Percentiles rank a stretch among this genome's conserved stretches.
phyloP scores from a whole-genome alignment of 2,797 vertebrate genomes.

The Hozukius guyotensis region DNA sequence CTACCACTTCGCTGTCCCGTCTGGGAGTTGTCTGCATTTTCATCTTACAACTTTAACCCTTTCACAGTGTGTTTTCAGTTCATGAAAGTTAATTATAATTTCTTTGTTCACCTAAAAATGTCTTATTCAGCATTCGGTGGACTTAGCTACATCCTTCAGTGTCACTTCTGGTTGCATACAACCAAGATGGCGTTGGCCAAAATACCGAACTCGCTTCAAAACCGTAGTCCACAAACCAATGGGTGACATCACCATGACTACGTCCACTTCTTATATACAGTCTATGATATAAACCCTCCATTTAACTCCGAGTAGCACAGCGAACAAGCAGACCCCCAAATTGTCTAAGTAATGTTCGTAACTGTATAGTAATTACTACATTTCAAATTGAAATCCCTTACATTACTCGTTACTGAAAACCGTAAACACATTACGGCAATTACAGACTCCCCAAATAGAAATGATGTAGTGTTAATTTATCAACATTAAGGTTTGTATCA shows the following conservation, averaged over 20 bases:
- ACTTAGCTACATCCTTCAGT: no score
- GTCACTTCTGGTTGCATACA: no score
- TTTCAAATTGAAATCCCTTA: background rate
- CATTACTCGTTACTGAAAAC: background rate
- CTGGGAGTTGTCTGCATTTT: no score
- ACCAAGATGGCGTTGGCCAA: fast-evolving
- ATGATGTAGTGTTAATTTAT: background rate
- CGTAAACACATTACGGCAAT: background rate
- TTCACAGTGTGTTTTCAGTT: no score
- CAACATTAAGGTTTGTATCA: background rate
- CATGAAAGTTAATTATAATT: no score
- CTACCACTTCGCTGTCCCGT: fast-evolving
- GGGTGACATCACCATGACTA: no score
- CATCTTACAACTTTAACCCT: no score
- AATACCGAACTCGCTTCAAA: no score
- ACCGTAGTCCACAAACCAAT: no score
- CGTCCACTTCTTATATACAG: no score
- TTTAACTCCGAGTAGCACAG: background rate
- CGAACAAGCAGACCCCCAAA: background rate
- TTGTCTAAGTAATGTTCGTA: background rate
- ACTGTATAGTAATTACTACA: background rate
- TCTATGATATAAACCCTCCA: background rate
- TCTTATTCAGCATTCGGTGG: no score
- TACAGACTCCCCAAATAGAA: background rate
- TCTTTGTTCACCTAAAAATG: fast-evolving